These are phyloP conservation scores for Lasioglossum villosulum DNA, from an alignment of 2,888 invertebrate genomes.

Conservation along the genomic window DNA sequence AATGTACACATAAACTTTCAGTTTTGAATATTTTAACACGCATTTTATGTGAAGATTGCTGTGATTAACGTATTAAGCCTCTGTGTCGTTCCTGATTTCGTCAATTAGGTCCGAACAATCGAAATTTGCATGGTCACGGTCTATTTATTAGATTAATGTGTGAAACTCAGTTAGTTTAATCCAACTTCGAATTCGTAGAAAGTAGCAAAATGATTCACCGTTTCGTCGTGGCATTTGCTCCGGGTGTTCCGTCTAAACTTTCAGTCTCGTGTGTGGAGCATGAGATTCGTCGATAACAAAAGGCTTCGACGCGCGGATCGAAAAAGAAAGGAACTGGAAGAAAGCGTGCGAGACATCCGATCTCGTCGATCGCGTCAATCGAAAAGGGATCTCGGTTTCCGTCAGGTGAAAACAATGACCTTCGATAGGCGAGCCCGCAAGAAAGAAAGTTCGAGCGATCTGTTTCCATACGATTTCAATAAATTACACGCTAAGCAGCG, in stretches of 20 bases:
- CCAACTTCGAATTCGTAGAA: slow-evolving; percentile 6
- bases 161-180: not conserved
- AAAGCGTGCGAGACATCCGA: slow-evolving; percentile 37
- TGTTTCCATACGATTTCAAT: slow-evolving; percentile 74
- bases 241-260: not conserved
- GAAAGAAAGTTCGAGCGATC: slow-evolving; percentile 71
- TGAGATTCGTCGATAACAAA: not conserved
- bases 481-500: slow-evolving; percentile 71
- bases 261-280: not conserved
- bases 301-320: not conserved
- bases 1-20: not conserved
- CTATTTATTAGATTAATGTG: not conserved
- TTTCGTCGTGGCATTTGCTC: slow-evolving; percentile 1
- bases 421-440: slow-evolving; percentile 48
- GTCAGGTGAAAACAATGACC: slow-evolving; percentile 70
- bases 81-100: not conserved
- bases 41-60: not conserved
- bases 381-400: slow-evolving; percentile 49
- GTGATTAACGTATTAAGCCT: not conserved
- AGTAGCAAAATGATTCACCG: not conserved
- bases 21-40: not conserved
- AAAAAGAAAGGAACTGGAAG: slow-evolving; percentile 16
- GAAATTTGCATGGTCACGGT: not conserved
- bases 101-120: not conserved
- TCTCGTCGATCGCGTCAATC: slow-evolving; percentile 43